Evolutionary conservation across 2,797 vertebrate genomes (phyloP).

Genomic region (Hafferia zeledoni): DNA sequence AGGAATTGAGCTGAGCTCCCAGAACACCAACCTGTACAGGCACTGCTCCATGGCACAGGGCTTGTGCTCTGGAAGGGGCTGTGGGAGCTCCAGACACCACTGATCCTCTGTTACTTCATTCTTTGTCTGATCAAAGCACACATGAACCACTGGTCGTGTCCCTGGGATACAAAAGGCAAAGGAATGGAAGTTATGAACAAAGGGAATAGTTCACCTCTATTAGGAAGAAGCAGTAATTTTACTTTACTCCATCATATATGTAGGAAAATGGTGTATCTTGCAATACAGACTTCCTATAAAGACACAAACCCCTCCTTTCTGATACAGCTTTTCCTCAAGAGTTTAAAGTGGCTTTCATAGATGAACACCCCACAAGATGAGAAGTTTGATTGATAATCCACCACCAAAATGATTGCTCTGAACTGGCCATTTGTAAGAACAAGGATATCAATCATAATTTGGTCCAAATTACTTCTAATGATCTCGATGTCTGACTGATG

Average conservation of each 20-base stretch:
- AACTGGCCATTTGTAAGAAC: background rate
- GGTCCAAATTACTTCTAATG: background rate
- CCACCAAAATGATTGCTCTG: background rate
- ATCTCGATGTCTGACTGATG: background rate
- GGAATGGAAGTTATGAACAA: background rate
- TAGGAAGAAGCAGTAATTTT: background rate
- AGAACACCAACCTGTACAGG: conserved; percentile 80
- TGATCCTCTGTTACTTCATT: conserved; percentile 70
- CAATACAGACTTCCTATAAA: background rate
- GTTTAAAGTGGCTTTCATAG: background rate
- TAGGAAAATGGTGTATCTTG: background rate
- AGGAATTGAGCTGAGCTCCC: background rate
- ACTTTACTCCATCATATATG: background rate
- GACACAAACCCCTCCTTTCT: background rate
- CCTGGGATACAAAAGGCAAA: conserved; percentile 73
- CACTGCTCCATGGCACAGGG: conserved; percentile 82
- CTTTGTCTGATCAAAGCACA: conserved; percentile 80
- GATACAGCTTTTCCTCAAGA: background rate
- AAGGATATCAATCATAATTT: background rate
- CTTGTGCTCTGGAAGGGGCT: conserved; percentile 52
- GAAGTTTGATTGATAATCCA: background rate
- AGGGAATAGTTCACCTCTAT: background rate
- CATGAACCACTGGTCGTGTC: conserved; percentile 66
- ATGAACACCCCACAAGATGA: background rate
- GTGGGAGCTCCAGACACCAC: conserved; percentile 74